Percentiles rank a stretch among this genome's conserved stretches.
Conservation (phyloP, 2,797 vertebrate genomes). For the Gallirallus australis region DNA sequence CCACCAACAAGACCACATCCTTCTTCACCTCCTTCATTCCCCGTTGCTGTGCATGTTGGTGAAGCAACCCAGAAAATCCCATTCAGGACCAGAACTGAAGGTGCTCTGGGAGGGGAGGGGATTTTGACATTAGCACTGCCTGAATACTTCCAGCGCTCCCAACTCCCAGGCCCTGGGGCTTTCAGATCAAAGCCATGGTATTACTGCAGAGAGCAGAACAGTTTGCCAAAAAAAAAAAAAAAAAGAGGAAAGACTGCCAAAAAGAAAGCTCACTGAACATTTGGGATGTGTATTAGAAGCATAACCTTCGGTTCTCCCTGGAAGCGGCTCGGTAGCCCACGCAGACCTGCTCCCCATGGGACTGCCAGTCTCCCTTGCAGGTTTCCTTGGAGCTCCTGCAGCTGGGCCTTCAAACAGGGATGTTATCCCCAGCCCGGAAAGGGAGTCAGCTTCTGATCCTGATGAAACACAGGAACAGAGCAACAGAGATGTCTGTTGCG, state of each 20-base stretch:
- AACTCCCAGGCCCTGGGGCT: not conserved
- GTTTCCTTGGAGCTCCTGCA: not conserved
- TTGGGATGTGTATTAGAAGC: not conserved
- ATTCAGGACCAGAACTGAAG: rapidly evolving
- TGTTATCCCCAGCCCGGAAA: not conserved
- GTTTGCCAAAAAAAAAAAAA: not conserved
- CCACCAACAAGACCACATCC: not conserved
- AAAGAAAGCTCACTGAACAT: not conserved
- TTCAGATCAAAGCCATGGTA: constrained; percentile 10
- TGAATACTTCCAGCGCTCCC: not conserved
- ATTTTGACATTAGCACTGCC: not conserved
- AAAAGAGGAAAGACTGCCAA: not conserved
- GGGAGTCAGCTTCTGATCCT: not conserved
- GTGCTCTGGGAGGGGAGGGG: not conserved
- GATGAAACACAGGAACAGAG: not conserved
- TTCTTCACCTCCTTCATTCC: not conserved
- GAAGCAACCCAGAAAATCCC: not conserved
- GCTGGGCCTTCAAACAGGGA: not conserved
- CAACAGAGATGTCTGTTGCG: not conserved
- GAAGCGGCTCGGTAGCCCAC: not conserved
- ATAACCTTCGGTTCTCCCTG: not conserved
- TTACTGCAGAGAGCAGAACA: not conserved
- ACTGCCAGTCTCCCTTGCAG: rapidly evolving
- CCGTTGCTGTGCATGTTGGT: not conserved
- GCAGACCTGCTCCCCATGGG: not conserved